phyloP scores from a whole-genome alignment of 2,797 vertebrate species.

The Cynodonichthys magdalenae region DNA sequence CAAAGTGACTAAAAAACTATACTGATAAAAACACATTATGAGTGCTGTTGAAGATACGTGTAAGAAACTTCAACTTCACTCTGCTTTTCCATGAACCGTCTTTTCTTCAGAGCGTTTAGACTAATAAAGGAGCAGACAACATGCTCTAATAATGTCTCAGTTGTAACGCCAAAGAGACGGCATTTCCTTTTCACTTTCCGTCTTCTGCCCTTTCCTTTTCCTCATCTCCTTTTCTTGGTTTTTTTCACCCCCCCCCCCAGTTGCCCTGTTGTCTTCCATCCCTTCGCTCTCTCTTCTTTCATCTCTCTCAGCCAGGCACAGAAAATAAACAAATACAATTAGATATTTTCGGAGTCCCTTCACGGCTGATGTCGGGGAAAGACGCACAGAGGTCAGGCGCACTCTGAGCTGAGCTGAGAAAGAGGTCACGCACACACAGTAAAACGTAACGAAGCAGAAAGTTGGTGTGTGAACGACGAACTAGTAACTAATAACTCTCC shows the following conservation, averaged over 20 bases:
- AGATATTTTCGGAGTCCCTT: constrained; percentile 81
- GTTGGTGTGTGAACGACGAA: constrained; percentile 65
- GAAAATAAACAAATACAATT: constrained; percentile 88
- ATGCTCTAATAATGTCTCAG: constrained; percentile 54
- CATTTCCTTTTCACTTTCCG: constrained; percentile 28
- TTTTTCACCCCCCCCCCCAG: constrained; percentile 22
- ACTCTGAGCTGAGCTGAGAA: constrained; percentile 51
- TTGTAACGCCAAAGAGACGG: constrained; percentile 44
- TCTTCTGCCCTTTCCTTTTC: constrained; percentile 34
- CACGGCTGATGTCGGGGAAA: constrained; percentile 58
- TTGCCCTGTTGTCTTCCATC: constrained; percentile 28
- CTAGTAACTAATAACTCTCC: constrained; percentile 49
- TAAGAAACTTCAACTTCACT: constrained; percentile 12
- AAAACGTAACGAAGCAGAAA: constrained; percentile 63
- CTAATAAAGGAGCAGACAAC: constrained; percentile 49
- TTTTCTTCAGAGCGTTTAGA: constrained; percentile 60
- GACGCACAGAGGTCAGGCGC: constrained; percentile 64
- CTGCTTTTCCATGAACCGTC: constrained; percentile 32
- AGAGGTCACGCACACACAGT: constrained; percentile 53
- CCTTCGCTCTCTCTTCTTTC: constrained; percentile 51
- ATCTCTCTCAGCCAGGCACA: constrained; percentile 78
- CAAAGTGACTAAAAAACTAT: neutral
- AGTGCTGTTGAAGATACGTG: neutral
- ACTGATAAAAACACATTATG: constrained; percentile 5
- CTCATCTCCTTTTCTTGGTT: constrained; percentile 30